Conservation (phyloP, 2,888 invertebrate genomes). For the Neoascia interrupta region DNA sequence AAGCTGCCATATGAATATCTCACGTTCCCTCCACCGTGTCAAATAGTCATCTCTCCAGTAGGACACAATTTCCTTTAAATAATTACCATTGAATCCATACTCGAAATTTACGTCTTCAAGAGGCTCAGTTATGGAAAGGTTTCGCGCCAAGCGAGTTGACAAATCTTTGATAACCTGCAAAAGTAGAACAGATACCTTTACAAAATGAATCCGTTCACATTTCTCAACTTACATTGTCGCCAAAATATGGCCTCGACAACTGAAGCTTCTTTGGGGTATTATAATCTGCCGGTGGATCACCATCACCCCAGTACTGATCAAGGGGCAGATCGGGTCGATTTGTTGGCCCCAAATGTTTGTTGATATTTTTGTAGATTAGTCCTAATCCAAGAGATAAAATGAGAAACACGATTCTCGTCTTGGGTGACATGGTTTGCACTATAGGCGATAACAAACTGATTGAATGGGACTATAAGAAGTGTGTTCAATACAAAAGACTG, state of each 20-base stretch:
- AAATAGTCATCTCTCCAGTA: slow-evolving; percentile 91
- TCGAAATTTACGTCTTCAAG: slow-evolving; percentile 85
- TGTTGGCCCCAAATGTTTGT: slow-evolving; percentile 70
- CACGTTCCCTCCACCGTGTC: slow-evolving; percentile 84
- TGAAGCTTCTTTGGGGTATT: slow-evolving; percentile 44
- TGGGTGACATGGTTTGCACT: slow-evolving; percentile 18
- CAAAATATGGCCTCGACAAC: slow-evolving; percentile 30
- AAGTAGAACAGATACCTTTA: background rate
- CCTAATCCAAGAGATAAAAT: slow-evolving; percentile 73
- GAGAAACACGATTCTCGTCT: slow-evolving; percentile 12
- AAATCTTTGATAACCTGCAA: slow-evolving; percentile 82
- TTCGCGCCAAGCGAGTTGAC: slow-evolving; percentile 81
- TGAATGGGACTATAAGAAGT: background rate
- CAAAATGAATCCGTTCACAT: background rate
- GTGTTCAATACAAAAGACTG: too few species aligned
- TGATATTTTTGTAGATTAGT: slow-evolving; percentile 72
- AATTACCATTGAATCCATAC: slow-evolving; percentile 89
- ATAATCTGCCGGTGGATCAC: slow-evolving; percentile 73
- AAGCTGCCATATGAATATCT: slow-evolving; percentile 86
- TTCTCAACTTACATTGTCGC: slow-evolving; percentile 11
- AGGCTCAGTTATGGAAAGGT: slow-evolving; percentile 80
- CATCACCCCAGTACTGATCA: slow-evolving; percentile 77
- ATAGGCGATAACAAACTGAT: background rate
- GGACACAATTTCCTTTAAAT: slow-evolving; percentile 84
- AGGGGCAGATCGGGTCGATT: slow-evolving; percentile 72